Percentiles rank a stretch among this genome's conserved stretches.
Evolutionary conservation across 2,113 vertebrate species (phyloP).

Genomic region (Bubo scandiacus): DNA sequence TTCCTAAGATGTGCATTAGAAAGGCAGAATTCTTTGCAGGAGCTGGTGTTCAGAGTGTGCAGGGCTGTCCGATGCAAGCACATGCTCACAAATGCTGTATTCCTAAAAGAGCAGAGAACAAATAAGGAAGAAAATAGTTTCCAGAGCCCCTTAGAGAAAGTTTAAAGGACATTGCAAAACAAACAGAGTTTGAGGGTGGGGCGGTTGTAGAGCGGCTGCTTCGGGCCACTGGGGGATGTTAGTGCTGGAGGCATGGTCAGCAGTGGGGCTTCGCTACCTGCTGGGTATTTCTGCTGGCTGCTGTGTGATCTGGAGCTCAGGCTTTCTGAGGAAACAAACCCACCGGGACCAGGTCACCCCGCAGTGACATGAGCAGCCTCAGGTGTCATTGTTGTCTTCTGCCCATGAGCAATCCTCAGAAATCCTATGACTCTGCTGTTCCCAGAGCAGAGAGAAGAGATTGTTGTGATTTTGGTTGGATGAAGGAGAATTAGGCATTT

Average conservation of each 20-base stretch:
- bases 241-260: background rate
- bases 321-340: accelerated
- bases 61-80: background rate
- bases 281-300: background rate
- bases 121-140: background rate
- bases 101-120: background rate
- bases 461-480: background rate
- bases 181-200: background rate
- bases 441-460: background rate
- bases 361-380: background rate
- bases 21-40: background rate
- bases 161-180: background rate
- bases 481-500: background rate
- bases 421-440: background rate
- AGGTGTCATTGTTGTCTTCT: background rate
- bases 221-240: background rate
- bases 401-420: background rate
- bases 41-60: background rate
- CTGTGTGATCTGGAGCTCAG: background rate
- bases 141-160: background rate
- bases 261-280: background rate
- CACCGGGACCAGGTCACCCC: background rate
- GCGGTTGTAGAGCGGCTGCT: background rate
- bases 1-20: conserved; percentile 10
- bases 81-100: background rate